Conservation (phyloP, 2,888 invertebrate species). For the Leptopilina syphax region DNA sequence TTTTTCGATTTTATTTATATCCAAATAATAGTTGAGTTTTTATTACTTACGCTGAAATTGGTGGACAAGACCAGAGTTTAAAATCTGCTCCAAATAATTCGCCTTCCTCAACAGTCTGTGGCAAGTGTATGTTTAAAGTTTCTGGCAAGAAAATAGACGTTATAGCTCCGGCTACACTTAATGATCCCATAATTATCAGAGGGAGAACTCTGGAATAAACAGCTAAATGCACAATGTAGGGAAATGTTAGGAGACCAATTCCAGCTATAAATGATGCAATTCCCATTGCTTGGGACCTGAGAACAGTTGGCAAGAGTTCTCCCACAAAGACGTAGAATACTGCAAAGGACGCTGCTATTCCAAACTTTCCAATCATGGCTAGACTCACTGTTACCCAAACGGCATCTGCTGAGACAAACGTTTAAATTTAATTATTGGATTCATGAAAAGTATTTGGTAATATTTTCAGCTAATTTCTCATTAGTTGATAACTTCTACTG, state of each 20-base stretch:
- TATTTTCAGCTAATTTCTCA: too few species aligned
- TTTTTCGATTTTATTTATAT: too few species aligned
- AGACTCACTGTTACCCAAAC: conserved; percentile 82
- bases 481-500: too few species aligned
- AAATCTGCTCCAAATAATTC: conserved; percentile 81
- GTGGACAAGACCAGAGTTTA: conserved; percentile 79
- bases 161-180: conserved; percentile 80
- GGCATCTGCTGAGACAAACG: conserved; percentile 75
- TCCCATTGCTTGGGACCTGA: conserved; percentile 83
- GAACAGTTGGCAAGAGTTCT: conserved; percentile 82
- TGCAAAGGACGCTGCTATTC: conserved; percentile 83
- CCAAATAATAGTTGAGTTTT: neutral
- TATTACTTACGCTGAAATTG: conserved; percentile 67
- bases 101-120: conserved; percentile 82
- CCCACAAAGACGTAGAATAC: conserved; percentile 85
- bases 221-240: conserved; percentile 82
- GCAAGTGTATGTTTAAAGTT: conserved; percentile 81
- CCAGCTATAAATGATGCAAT: conserved; percentile 83
- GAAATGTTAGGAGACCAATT: conserved; percentile 81
- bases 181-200: conserved; percentile 80
- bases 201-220: conserved; percentile 81
- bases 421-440: neutral
- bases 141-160: conserved; percentile 82
- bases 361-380: conserved; percentile 83
- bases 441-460: too few species aligned